phyloP scores from a whole-genome alignment of 2,797 vertebrate genomes.

The Ceyx erithaca region DNA sequence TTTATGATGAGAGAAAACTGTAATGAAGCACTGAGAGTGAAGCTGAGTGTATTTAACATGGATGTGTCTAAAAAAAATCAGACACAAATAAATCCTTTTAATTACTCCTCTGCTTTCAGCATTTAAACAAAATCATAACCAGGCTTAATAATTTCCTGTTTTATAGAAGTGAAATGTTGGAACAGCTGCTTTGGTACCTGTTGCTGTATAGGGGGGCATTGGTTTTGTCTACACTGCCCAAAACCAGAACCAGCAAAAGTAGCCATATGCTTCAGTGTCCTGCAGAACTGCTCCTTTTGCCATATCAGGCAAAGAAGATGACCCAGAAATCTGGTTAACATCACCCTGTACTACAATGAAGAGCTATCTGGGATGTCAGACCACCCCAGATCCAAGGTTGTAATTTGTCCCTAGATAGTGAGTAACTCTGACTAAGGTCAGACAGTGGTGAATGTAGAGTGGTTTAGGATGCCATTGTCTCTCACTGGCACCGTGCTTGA shows the following conservation, averaged over 20 bases:
- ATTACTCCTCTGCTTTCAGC: neutral
- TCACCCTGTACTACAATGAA: neutral
- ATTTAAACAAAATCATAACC: neutral
- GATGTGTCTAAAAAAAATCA: neutral
- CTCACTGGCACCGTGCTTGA: neutral
- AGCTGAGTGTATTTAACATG: neutral
- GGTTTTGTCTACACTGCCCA: neutral
- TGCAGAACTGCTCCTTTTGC: neutral
- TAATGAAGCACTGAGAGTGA: neutral
- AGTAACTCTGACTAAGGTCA: neutral
- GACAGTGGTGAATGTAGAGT: neutral
- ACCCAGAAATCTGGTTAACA: neutral
- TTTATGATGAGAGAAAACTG: neutral
- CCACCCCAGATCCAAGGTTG: rapidly evolving
- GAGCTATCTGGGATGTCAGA: neutral
- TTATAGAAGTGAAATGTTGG: neutral
- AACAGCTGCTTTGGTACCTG: neutral
- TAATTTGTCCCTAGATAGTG: neutral
- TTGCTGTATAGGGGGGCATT: rapidly evolving
- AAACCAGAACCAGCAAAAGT: neutral
- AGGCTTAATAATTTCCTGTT: neutral
- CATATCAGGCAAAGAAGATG: neutral
- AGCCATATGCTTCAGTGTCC: neutral
- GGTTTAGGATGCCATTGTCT: neutral
- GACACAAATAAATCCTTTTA: neutral